A percentile compares a stretch with the other conserved stretches of the same genome.
Evolutionary conservation across 2,797 vertebrate genomes (phyloP).

Genomic region (Mionectes olivaceus): DNA sequence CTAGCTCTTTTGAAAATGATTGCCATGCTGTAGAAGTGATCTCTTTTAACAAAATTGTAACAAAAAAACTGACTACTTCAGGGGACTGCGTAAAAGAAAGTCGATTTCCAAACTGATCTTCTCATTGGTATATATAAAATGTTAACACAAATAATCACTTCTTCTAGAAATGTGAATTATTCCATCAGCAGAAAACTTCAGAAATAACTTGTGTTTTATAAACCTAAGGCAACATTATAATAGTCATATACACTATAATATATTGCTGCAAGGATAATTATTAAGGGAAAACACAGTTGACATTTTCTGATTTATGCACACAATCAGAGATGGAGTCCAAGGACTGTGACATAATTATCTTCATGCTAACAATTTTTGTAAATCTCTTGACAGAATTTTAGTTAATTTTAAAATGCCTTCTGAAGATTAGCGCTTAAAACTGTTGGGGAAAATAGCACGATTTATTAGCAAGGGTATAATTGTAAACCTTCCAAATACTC

Average conservation of each 20-base stretch:
- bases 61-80: not conserved
- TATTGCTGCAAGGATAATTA: constrained; percentile 81
- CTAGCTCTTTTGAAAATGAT: not conserved
- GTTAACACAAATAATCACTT: constrained; percentile 52
- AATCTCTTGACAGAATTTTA: constrained; percentile 86
- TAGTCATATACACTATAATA: constrained; percentile 78
- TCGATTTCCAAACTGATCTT: constrained; percentile 39
- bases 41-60: not conserved
- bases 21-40: not conserved
- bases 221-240: constrained; percentile 76
- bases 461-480: constrained; percentile 89
- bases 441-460: constrained; percentile 85
- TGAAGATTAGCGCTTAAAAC: constrained; percentile 85
- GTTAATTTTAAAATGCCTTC: constrained; percentile 86
- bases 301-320: constrained; percentile 85
- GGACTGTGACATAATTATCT: constrained; percentile 86
- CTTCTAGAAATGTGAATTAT: constrained; percentile 65
- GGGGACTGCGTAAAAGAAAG: not conserved
- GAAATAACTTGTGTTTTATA: constrained; percentile 74
- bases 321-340: constrained; percentile 85
- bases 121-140: constrained; percentile 41
- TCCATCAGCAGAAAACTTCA: constrained; percentile 77
- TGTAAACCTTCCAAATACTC: constrained; percentile 86
- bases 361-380: constrained; percentile 85
- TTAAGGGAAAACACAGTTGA: constrained; percentile 85